Evolutionary conservation across 2,797 vertebrate species (phyloP), one percentile per base, ranked within the genome.

Genomic region (Trachops cirrhosus): DNA sequence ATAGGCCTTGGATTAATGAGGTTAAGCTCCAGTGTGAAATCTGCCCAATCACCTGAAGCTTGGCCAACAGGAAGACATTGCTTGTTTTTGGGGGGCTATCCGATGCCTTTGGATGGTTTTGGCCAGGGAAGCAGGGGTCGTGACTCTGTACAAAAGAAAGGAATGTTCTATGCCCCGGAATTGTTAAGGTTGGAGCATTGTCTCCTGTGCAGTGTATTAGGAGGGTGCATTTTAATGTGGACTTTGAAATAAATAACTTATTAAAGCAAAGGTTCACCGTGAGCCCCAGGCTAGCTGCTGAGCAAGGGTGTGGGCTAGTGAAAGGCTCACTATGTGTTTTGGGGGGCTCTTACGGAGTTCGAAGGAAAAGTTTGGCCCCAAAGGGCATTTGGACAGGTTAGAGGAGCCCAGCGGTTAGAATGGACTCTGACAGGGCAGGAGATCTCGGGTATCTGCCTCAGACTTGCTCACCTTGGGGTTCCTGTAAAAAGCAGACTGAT

Each of bases 1-100:
- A 98, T 98, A 98, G 98, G 97, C 89, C 93, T 89, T 97, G 95
- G 97, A 98, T 98, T 98, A 98, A 97, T 95, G 95, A 98, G 91
- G 96, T 96, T 96, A 97, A 97, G 97, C 97, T 94, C 59, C 87
- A 93, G 96, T 96, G 96, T 97, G 95, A 98, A 96, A 96, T 93
- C 87, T 92, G 93, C 91, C 95, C 4, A 59, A 96, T 97, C 93
- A 94, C 71, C 96, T 96, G 91, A 96, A 80, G 71, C 32, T 29
- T 75, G 79, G 92, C 94, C 97, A 96, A 96, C 84, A 95, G 95
- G 97, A 97, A 98, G 94, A 84, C 86, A 46, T n/a, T 3, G 46
- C 94, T 95, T 91, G 77, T 96, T 96, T 97, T 96, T 94, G 83
- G 95, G 48, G 82, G 97, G 92, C 82, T 78, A 91, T 84, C 96